Percentiles rank a stretch among this genome's conserved stretches.
phyloP scores from a whole-genome alignment of 1,140 invertebrate genomes.

The Drosophila nannoptera region DNA sequence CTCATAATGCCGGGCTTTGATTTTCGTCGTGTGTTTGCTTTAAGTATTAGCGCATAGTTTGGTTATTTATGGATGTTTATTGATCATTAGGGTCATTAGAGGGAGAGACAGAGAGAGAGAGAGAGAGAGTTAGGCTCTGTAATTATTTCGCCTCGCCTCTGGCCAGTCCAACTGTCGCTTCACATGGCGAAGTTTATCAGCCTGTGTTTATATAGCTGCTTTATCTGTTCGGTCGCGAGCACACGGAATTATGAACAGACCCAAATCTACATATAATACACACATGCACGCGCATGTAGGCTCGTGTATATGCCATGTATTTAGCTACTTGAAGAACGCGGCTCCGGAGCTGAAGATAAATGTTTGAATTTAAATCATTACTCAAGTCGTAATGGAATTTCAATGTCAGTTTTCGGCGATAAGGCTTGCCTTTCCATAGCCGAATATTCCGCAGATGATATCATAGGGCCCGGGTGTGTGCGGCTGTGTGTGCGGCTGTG shows the following conservation, averaged over 20 bases:
- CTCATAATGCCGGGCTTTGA: slow-evolving; percentile 19
- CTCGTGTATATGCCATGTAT: slow-evolving; percentile 35
- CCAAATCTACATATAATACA: slow-evolving; percentile 9
- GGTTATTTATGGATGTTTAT: slow-evolving; percentile 60
- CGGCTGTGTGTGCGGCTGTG: not conserved
- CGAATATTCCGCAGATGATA: slow-evolving; percentile 66
- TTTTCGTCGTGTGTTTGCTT: slow-evolving; percentile 63
- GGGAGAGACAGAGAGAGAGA: slow-evolving; percentile 19
- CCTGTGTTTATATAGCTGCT: slow-evolving; percentile 58
- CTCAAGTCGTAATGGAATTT: slow-evolving; percentile 30
- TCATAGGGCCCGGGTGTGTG: slow-evolving; percentile 45
- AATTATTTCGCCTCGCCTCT: slow-evolving; percentile 25
- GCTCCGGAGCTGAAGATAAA: slow-evolving; percentile 53
- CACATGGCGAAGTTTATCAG: slow-evolving; percentile 70
- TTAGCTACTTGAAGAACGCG: too few relatives aligned
- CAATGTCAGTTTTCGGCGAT: slow-evolving; percentile 58
- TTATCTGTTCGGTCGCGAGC: slow-evolving; percentile 50
- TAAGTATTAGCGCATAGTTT: slow-evolving; percentile 70
- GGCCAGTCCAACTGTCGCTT: slow-evolving; percentile 57
- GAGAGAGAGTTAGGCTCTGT: slow-evolving; percentile 14
- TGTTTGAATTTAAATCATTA: slow-evolving; percentile 44
- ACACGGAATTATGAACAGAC: slow-evolving; percentile 24
- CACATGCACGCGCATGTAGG: not conserved
- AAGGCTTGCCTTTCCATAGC: slow-evolving; percentile 44
- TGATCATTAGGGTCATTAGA: slow-evolving; percentile 72